Percentiles rank a stretch among this genome's conserved stretches.
Evolutionary conservation across 1,140 invertebrate genomes (phyloP).

Genomic region (Antheraea pernyi): DNA sequence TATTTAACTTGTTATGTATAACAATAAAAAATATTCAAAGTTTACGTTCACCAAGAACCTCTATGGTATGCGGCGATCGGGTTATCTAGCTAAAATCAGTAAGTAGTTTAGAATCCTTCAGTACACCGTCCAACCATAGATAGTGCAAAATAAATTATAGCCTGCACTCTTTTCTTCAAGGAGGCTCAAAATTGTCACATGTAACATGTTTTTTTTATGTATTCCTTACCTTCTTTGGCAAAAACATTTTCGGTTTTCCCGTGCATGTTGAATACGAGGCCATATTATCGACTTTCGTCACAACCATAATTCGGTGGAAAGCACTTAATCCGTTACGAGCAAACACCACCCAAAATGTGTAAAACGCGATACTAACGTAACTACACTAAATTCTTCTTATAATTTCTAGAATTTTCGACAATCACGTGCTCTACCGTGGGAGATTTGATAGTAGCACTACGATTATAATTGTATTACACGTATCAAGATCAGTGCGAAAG

Average conservation of each 20-base stretch:
- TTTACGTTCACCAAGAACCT: no score
- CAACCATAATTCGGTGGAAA: slow-evolving; percentile 73
- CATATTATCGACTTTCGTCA: slow-evolving; percentile 75
- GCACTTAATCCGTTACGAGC: slow-evolving; percentile 50
- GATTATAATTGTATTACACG: slow-evolving; percentile 43
- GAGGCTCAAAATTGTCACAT: neutral
- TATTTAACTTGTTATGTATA: no score
- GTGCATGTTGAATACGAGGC: slow-evolving; percentile 72
- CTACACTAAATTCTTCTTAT: slow-evolving; percentile 27
- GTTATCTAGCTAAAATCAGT: no score
- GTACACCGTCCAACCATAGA: no score
- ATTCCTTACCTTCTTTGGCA: slow-evolving; percentile 74
- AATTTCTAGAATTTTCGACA: slow-evolving; percentile 68
- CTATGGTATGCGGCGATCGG: no score
- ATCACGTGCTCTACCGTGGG: slow-evolving; percentile 55
- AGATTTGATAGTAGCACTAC: slow-evolving; percentile 39
- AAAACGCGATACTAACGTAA: slow-evolving; percentile 29
- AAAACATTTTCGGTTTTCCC: slow-evolving; percentile 77
- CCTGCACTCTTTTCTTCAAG: no score
- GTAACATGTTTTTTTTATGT: neutral
- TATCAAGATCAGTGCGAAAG: slow-evolving; percentile 55
- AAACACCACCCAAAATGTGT: slow-evolving; percentile 52
- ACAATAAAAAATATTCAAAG: no score
- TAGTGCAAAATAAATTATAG: no score
- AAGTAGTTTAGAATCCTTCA: no score